Evolutionary conservation across 2,888 invertebrate species (phyloP).

Genomic region (Saturnia japonica): DNA sequence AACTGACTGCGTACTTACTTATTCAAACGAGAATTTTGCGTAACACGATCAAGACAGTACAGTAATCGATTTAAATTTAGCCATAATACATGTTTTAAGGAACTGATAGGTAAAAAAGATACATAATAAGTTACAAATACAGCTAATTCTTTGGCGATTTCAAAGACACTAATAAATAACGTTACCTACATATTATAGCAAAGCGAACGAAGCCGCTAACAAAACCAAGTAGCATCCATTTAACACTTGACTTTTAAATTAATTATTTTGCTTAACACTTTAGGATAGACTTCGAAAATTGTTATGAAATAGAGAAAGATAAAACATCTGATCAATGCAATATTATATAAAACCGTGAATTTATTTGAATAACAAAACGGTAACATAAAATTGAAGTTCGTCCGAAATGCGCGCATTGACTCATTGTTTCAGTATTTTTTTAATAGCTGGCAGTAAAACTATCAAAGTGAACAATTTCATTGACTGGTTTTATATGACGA

Average conservation of each 20-base stretch:
- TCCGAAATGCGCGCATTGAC: conserved; percentile 15
- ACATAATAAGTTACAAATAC: background rate
- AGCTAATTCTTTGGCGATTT: background rate
- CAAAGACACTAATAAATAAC: no score
- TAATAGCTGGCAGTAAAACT: conserved; percentile 13
- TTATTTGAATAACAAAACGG: conserved; percentile 11
- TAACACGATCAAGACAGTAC: background rate
- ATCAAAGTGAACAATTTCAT: conserved; percentile 10
- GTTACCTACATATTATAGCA: background rate
- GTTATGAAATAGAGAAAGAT: background rate
- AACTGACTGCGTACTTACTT: background rate
- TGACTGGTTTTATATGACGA: conserved; percentile 8
- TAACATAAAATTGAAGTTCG: conserved; percentile 17
- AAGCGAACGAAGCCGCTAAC: background rate
- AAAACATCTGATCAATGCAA: background rate
- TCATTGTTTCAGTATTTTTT: conserved; percentile 21
- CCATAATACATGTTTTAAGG: no score
- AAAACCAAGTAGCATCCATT: background rate
- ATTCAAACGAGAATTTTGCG: background rate
- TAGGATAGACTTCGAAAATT: background rate
- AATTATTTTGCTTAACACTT: background rate
- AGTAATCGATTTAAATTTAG: background rate
- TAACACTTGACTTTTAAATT: background rate
- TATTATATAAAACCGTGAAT: conserved; percentile 17
- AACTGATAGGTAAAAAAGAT: background rate